Base-by-base conservation (phyloP, 1,140 invertebrate species). In the Zaprionus ornatus region DNA sequence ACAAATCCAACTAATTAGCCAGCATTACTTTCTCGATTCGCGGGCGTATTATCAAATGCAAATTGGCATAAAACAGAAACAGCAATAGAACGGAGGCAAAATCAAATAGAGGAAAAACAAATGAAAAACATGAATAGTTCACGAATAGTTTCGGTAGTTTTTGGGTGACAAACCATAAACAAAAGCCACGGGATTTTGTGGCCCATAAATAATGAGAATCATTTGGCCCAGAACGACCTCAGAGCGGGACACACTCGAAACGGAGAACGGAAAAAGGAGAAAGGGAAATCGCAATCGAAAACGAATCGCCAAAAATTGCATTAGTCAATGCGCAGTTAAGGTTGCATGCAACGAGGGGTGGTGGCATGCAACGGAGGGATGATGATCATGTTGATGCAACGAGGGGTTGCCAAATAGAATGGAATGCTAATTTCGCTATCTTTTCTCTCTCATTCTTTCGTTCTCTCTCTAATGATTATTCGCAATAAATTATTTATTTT, bases 211-310 rank as follows among this genome's bases (percentile, higher is more conserved):
- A 71, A 91, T 71, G 77, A 40, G 76, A 79, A 77, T 91, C 71
- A 75, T 56, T 91, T 91, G 87, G 87, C 87, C 82, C 87, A 83
- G 83, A 91, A 91, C 82, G 87, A 91, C 87, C 87, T 87, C 74
- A 66, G 68, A 35, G 13, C 35, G 19, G 40, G 37, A 37, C 7
- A 23, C 62, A 75, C 65, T 77, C 57, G 69, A 52, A 45, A 50
- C 52, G 19, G 59, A 82, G 69, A 35, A 37, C 6, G 4, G 50
- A 13, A 29, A 52, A 63, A 17, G 37, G 13, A n/a, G 13, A n/a
- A n/a, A n/a, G 6, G 15, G 42, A 37, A 65, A 67, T 42, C 50
- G 63, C 19, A 63, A 59, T 60, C 21, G 23, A 35, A 48, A 60
- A 56, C 69, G 29, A 45, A 59, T 60, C 52, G 62, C 50, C 62